These are phyloP conservation scores for Trachythela sp. DNA, from an alignment of 64 coral and sea anemone species.

Conservation along the genomic window DNA sequence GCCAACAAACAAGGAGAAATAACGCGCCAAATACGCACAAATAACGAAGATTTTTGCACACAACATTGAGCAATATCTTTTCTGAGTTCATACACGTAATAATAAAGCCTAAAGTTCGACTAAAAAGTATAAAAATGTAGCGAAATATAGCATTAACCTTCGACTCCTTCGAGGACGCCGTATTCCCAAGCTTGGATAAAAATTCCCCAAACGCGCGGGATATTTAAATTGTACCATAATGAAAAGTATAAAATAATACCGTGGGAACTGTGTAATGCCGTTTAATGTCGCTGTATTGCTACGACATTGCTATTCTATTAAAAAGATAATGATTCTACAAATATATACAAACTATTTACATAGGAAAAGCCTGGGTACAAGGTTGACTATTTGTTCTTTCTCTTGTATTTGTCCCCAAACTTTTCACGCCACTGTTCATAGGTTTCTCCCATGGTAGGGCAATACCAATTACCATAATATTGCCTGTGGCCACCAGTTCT, in stretches of 20 bases:
- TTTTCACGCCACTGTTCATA: neutral
- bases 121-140: no score
- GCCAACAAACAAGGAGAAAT: no score
- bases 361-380: neutral
- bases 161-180: no score
- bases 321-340: neutral
- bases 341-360: constrained; percentile 8
- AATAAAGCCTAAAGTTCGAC: no score
- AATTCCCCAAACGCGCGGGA: neutral
- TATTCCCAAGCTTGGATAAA: neutral
- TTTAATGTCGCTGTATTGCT: neutral
- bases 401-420: constrained; percentile 10
- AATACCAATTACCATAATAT: constrained; percentile 2
- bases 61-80: no score
- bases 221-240: neutral
- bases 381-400: neutral
- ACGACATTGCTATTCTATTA: neutral
- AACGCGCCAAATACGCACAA: no score
- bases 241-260: neutral
- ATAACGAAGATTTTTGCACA: no score
- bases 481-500: neutral
- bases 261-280: neutral
- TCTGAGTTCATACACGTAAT: no score
- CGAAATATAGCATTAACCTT: no score
- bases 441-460: neutral